Base-by-base conservation (phyloP, 2,113 vertebrate genomes). In the Rhineura floridana region DNA sequence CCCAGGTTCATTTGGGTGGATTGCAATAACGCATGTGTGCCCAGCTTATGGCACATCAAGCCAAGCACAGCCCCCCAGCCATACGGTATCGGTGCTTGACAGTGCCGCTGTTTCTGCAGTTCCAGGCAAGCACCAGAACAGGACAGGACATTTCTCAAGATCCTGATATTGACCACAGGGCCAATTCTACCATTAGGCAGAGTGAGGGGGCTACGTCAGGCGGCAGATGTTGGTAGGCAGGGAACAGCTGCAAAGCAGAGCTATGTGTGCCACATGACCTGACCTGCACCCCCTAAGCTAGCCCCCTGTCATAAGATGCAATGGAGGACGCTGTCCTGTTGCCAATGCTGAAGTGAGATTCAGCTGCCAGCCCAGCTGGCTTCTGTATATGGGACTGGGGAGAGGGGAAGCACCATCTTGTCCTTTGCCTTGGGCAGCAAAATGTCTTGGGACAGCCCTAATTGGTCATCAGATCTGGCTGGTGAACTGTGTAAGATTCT, bases 121-220 rank as follows among this genome's bases (percentile, higher is more conserved):
- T n/a, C n/a, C n/a, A n/a, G 3, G 13, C 8, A 36, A 17, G 17
- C 8, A 0, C 9, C 36, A 9, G 50, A n/a, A n/a, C n/a, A n/a
- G n/a, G 33, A 80, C 1, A 42, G 30, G 12, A n/a, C 10, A 6
- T n/a, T 52, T 79, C 73, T 79, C 30, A 19, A 75, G n/a, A n/a
- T 55, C 7, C 52, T 59, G 50, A 80, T 80, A n/a, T n/a, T 19
- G 10, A 21, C 28, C 46, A 78, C 46, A 17, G 1, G 19, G 62
- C 62, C 62, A 65, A 21, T 6, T 6, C 62, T 65, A 65, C 62
- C 19, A 65, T 19, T 23, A 65, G 62, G 62, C 62, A 65, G 6
- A 65, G 28, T 19, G 21, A 65, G 62, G 62, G 21, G 3, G 19
- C 1, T 65, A 19, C 28, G 21, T 25, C 62, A 19, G 28, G 5